These are phyloP conservation scores for Zaprionus capensis DNA, from an alignment of 1,140 invertebrate genomes.

Conservation along the genomic window DNA sequence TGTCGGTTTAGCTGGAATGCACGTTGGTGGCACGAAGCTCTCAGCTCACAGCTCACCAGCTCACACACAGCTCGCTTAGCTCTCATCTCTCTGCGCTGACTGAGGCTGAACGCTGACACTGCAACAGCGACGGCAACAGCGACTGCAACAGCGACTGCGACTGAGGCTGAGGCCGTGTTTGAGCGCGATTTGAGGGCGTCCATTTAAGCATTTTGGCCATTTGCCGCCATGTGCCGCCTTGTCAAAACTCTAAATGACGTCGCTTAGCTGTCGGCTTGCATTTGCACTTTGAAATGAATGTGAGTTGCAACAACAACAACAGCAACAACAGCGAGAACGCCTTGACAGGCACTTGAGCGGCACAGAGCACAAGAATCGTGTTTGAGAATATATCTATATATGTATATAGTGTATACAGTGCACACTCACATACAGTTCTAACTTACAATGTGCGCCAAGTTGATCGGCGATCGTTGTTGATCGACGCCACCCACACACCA, in stretches of 20 bases:
- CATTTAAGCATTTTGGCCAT: conserved; percentile 55
- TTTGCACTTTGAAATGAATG: conserved; percentile 72
- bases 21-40: conserved; percentile 57
- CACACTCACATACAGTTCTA: conserved; percentile 28
- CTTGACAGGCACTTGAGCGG: conserved; percentile 74
- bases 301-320: conserved; percentile 38
- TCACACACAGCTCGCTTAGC: conserved; percentile 1
- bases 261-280: conserved; percentile 77
- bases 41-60: conserved; percentile 12
- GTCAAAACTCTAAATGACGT: conserved; percentile 80
- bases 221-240: conserved; percentile 66
- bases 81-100: conserved; percentile 7
- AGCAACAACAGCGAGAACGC: conserved; percentile 37
- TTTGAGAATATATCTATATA: conserved; percentile 5
- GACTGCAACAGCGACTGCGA: not conserved
- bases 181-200: conserved; percentile 49
- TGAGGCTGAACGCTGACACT: not conserved
- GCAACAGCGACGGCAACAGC: too few species aligned
- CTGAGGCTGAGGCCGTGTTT: not conserved
- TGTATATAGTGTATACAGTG: not conserved
- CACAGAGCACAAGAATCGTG: conserved; percentile 25
- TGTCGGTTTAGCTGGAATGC: conserved; percentile 47
- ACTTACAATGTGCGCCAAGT: conserved; percentile 43
- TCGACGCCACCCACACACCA: conserved; percentile 46
- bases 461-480: conserved; percentile 37